Conservation (phyloP, 2,797 vertebrate genomes). For the Myioborus melanocephalus region DNA sequence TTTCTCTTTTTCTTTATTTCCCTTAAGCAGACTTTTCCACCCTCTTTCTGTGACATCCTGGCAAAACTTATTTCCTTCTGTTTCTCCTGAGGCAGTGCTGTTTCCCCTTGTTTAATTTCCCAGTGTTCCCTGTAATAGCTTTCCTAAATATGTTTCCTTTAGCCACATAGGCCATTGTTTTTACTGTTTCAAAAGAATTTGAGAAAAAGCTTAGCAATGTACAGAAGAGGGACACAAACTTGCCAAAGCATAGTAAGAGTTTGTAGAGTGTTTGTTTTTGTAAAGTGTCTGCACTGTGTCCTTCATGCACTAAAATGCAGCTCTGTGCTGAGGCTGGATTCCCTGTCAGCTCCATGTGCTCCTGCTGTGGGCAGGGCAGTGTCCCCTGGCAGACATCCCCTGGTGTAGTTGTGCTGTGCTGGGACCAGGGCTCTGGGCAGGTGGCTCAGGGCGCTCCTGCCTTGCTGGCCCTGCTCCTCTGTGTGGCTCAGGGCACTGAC, state of each 20-base stretch:
- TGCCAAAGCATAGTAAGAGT: not conserved
- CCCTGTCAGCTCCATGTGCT: not conserved
- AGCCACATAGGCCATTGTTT: not conserved
- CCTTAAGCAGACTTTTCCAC: not conserved
- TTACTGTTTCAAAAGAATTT: not conserved
- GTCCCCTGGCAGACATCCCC: not conserved
- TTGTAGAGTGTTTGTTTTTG: not conserved
- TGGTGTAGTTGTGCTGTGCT: not conserved
- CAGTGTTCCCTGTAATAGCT: not conserved
- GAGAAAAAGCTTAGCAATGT: not conserved
- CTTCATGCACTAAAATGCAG: not conserved
- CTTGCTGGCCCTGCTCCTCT: not conserved
- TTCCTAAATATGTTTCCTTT: not conserved
- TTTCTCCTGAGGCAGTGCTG: not conserved
- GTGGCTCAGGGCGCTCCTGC: not conserved
- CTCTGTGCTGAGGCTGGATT: not conserved
- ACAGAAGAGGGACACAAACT: not conserved
- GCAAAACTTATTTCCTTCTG: not conserved
- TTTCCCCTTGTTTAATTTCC: not conserved
- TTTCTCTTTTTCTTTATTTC: not conserved
- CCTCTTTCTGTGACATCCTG: not conserved
- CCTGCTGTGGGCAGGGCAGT: not conserved
- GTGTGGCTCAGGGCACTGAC: not conserved
- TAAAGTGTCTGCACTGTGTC: not conserved
- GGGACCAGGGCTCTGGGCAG: not conserved